Conservation (phyloP, 2,888 invertebrate genomes). For the Lithophane socia region DNA sequence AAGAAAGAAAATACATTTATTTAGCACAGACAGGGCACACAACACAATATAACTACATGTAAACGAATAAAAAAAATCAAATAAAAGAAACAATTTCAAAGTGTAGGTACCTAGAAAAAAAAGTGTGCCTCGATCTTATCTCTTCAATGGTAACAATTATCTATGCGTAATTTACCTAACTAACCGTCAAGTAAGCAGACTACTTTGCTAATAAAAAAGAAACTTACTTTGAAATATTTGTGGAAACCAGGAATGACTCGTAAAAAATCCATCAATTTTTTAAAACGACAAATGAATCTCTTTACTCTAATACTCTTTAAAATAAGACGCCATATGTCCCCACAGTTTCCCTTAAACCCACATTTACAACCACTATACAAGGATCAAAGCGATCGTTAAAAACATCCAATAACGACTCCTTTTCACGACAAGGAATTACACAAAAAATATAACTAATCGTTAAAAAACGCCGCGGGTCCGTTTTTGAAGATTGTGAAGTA, state of each 20-base stretch:
- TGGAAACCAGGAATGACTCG: conserved; percentile 21
- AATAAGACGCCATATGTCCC: conserved; percentile 63
- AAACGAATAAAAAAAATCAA: too few species aligned
- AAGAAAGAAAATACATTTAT: too few species aligned
- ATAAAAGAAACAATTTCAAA: too few species aligned
- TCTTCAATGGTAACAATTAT: neutral
- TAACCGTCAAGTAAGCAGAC: too few species aligned
- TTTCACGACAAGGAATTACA: conserved; percentile 55
- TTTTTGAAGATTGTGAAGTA: conserved; percentile 57
- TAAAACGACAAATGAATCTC: conserved; percentile 58
- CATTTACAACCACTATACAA: conserved; percentile 80
- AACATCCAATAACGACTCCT: conserved; percentile 65
- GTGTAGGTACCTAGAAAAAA: too few species aligned
- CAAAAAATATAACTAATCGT: conserved; percentile 61
- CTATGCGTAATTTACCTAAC: neutral
- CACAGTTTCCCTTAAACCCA: conserved; percentile 70
- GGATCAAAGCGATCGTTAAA: conserved; percentile 83
- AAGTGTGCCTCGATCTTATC: too few species aligned
- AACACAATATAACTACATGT: too few species aligned
- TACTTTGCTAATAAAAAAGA: neutral
- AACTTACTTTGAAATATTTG: neutral
- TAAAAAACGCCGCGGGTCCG: conserved; percentile 58
- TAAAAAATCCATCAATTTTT: conserved; percentile 47
- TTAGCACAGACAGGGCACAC: too few species aligned
- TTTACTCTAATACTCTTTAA: conserved; percentile 55